Percentiles rank a stretch among this genome's conserved stretches.
Evolutionary conservation across 1,140 invertebrate species (phyloP).

Genomic region (Pollicipes pollicipes): DNA sequence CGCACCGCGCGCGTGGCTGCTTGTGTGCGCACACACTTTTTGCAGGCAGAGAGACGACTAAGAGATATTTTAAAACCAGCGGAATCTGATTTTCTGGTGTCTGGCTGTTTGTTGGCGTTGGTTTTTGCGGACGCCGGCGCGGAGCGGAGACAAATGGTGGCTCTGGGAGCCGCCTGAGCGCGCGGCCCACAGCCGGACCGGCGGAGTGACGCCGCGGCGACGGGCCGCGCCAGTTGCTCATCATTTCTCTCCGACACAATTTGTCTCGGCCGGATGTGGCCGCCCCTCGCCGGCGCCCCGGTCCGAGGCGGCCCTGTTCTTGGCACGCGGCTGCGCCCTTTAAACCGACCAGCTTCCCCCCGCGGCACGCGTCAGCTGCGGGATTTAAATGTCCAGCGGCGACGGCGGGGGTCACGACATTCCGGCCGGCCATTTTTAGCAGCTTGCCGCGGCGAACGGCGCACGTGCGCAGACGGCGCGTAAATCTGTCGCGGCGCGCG

Average conservation of each 20-base stretch:
- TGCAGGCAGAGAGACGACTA: background rate
- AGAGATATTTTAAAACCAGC: background rate
- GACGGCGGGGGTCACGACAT: background rate
- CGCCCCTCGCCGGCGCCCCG: no score
- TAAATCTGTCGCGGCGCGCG: background rate
- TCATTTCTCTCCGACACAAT: background rate
- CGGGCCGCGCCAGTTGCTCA: background rate
- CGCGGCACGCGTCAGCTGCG: background rate
- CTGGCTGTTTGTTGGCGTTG: background rate
- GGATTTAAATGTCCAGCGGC: constrained; percentile 1
- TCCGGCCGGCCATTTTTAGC: background rate
- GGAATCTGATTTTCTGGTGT: background rate
- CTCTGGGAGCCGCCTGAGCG: no score
- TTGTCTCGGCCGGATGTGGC: no score
- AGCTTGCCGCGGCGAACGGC: background rate
- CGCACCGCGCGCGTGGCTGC: no score
- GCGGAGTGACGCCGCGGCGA: background rate
- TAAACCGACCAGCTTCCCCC: background rate
- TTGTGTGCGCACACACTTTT: background rate
- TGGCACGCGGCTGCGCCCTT: background rate
- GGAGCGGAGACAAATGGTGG: background rate
- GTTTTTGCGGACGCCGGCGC: background rate
- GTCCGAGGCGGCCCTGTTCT: no score
- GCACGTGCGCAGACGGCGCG: background rate
- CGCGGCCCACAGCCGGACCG: no score